Evolutionary conservation across 2,888 invertebrate species (phyloP), one percentile per base, ranked within the genome.

Genomic region (Plusia festucae): DNA sequence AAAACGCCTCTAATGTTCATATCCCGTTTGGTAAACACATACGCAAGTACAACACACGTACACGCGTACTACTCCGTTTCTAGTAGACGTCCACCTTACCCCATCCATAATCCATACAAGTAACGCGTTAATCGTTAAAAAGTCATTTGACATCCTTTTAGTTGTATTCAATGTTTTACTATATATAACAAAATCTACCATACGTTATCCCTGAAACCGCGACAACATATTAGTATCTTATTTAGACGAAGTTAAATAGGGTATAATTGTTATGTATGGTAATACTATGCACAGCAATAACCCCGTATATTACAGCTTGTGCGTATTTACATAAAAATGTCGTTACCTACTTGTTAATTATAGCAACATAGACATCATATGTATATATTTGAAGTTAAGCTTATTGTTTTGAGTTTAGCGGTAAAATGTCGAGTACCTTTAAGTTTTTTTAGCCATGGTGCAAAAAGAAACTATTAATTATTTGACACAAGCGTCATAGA

Each of bases 261-360:
- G 34, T 34, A 15, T 34, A 34, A 34, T 34, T 34, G 34, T 34
- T 34, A 34, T 15, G 34, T 53, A 66, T 13, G 13, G 46, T 60
- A 53, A 70, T 72, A 67, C 53, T 16, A 73, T 27, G 44, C 20
- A 46, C 8, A 22, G 56, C 24, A 16, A 20, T 51, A 18, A 9
- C 20, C 13, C 18, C 13, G 18, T 51, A 22, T 22, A 20, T 51
- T 51, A 18, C 20, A 61, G 18, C 34, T 51, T 22, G 64, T 54
- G 8, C 53, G 15, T 0, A 72, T 76, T 65, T 68, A 52, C 74
- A 76, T 72, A 58, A 65, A 73, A 62, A 54, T 34, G 18, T 24
- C 40, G 65, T 76, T 72, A 68, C 51, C 61, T 68, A 68, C 46
- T 59, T 65, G 56, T 72, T 56, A 73, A 63, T 58, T 68, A 59